Evolutionary conservation across 2,888 invertebrate species (phyloP).

Genomic region (Tipula vernalis): DNA sequence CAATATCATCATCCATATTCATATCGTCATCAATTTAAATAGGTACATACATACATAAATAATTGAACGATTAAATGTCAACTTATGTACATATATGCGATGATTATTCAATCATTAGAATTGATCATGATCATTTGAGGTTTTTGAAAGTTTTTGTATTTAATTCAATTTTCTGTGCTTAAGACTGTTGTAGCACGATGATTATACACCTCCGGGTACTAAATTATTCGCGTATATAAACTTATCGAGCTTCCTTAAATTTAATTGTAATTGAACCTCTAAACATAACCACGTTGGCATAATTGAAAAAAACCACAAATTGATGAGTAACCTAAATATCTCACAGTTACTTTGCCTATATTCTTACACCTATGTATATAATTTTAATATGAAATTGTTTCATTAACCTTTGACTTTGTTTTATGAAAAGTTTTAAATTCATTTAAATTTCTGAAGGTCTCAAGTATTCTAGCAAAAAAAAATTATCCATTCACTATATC

Average conservation of each 20-base stretch:
- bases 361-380: neutral
- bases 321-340: neutral
- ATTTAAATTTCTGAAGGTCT: neutral
- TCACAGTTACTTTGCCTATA: neutral
- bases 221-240: neutral
- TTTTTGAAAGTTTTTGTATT: neutral
- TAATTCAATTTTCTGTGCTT: neutral
- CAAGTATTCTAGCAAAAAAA: neutral
- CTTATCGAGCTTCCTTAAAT: neutral
- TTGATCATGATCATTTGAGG: neutral
- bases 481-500: neutral
- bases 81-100: neutral
- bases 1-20: neutral
- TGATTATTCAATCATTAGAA: neutral
- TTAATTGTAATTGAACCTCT: neutral
- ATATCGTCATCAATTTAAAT: neutral
- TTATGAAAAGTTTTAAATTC: neutral
- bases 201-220: neutral
- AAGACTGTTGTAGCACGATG: neutral
- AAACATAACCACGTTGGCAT: neutral
- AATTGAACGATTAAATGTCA: constrained; percentile 4
- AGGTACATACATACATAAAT: neutral
- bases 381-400: neutral
- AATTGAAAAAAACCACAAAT: neutral
- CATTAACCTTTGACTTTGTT: neutral